Evolutionary conservation across 2,888 invertebrate species (phyloP).

Genomic region (Adelphocoris suturalis): DNA sequence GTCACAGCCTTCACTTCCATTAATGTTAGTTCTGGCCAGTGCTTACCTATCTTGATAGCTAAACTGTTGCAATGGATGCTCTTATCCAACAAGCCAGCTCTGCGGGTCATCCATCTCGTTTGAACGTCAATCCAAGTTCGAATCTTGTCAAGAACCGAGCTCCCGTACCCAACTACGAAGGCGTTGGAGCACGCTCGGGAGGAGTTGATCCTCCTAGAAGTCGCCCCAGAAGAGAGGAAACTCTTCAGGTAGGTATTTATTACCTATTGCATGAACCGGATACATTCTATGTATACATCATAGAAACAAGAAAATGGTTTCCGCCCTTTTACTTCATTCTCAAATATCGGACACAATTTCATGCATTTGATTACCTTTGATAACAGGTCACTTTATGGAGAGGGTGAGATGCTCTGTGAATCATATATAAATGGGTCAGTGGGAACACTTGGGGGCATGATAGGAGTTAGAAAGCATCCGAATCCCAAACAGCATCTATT

Average conservation of each 20-base stretch:
- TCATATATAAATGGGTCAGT: too few relatives aligned
- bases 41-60: background rate
- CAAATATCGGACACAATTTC: too few relatives aligned
- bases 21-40: too few relatives aligned
- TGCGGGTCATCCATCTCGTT: background rate
- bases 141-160: conserved; percentile 40
- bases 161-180: conserved; percentile 52
- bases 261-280: too few relatives aligned
- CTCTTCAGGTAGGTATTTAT: background rate
- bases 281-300: background rate
- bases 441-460: too few relatives aligned
- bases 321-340: too few relatives aligned
- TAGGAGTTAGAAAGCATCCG: too few relatives aligned
- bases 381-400: too few relatives aligned
- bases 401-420: too few relatives aligned
- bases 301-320: background rate
- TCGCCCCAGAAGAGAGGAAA: conserved; percentile 8
- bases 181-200: background rate
- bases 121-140: background rate
- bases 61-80: background rate
- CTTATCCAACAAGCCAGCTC: background rate
- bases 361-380: too few relatives aligned
- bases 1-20: too few relatives aligned
- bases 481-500: too few relatives aligned
- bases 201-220: background rate